Percentiles rank a stretch among this genome's conserved stretches.
Evolutionary conservation across 2,113 vertebrate species (phyloP).

Genomic region (Cyanoderma ruficeps): DNA sequence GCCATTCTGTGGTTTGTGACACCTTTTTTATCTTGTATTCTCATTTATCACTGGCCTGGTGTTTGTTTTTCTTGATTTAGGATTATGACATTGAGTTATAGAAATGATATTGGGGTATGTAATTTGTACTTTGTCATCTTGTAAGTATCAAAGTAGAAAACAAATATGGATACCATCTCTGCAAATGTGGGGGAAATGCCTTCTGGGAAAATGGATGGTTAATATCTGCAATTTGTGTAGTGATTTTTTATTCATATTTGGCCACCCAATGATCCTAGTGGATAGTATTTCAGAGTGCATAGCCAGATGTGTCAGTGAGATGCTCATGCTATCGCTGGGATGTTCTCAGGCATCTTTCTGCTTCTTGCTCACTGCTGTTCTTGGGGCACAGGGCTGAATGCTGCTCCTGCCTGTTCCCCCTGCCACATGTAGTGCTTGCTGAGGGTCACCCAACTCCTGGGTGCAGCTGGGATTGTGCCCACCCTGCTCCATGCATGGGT

Average conservation of each 20-base stretch:
- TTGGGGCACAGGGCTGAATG: not conserved
- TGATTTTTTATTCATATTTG: not conserved
- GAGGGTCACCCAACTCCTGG: not conserved
- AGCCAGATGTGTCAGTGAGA: not conserved
- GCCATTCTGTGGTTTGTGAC: not conserved
- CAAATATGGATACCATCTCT: not conserved
- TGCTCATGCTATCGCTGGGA: not conserved
- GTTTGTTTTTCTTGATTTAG: not conserved
- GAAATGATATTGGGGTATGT: not conserved
- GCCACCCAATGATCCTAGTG: not conserved
- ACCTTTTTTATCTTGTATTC: not conserved
- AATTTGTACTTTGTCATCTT: not conserved
- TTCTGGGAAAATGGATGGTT: not conserved
- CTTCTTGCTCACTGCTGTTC: not conserved
- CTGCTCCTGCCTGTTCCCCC: rapidly evolving
- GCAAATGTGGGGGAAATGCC: not conserved
- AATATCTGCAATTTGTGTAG: not conserved
- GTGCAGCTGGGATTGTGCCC: not conserved
- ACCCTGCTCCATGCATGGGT: rapidly evolving
- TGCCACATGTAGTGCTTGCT: rapidly evolving
- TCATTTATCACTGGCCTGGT: not conserved
- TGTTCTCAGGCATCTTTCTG: not conserved
- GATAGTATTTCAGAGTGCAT: not conserved
- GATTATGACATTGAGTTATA: not conserved
- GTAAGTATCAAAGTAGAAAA: not conserved